These are phyloP conservation scores for Toxostoma redivivum DNA, from an alignment of 2,113 vertebrate genomes.

Conservation along the genomic window DNA sequence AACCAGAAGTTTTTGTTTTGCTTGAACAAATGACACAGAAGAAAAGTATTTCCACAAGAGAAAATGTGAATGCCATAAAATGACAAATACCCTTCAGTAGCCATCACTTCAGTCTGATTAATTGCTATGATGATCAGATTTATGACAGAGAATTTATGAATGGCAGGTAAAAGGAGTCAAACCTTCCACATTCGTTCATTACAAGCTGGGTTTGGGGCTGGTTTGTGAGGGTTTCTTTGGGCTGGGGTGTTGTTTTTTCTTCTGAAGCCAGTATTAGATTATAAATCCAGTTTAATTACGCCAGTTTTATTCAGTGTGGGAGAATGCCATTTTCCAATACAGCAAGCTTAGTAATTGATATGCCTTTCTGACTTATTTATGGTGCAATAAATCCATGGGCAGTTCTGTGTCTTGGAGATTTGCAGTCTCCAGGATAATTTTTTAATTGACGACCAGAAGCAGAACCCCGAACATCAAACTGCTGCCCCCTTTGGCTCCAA, in stretches of 20 bases:
- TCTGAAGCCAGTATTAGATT: not conserved
- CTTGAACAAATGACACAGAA: not conserved
- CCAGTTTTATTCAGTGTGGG: not conserved
- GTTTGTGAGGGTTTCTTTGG: not conserved
- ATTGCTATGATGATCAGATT: not conserved
- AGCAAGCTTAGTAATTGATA: not conserved
- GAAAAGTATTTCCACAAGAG: not conserved
- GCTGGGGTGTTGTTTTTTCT: not conserved
- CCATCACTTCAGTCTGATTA: not conserved
- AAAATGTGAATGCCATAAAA: not conserved
- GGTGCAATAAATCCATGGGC: not conserved
- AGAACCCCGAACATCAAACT: fast-evolving
- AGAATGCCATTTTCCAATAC: not conserved
- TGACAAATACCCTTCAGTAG: not conserved
- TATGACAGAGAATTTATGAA: not conserved
- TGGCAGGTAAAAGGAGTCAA: not conserved
- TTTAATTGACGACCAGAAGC: not conserved
- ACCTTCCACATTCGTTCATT: not conserved
- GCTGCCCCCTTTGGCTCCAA: not conserved
- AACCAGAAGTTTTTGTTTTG: not conserved
- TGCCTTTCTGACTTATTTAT: not conserved
- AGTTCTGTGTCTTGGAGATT: not conserved
- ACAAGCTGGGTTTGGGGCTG: not conserved
- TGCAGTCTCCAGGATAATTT: not conserved
- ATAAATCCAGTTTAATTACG: not conserved